Percentiles rank a stretch among this genome's conserved stretches.
These are phyloP conservation scores for Byasa hedistus DNA, from an alignment of 2,888 invertebrate species.

Conservation along the genomic window DNA sequence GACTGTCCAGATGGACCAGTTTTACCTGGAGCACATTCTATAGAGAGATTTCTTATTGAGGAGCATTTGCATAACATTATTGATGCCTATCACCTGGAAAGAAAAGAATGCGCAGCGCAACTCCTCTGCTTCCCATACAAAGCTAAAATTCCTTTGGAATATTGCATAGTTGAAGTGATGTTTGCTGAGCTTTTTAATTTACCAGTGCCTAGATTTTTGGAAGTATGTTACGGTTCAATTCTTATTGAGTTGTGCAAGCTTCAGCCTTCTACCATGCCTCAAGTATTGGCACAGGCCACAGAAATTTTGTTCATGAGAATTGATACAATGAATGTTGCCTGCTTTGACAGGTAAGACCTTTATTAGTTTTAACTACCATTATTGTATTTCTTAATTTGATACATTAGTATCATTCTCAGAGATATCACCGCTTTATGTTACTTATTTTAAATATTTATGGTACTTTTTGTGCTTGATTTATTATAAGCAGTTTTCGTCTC, in stretches of 20 bases:
- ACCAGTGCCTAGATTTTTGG: conserved; percentile 92
- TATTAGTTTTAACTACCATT: neutral
- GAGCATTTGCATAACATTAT: conserved; percentile 97
- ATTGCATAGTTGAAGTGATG: conserved; percentile 98
- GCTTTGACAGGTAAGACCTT: conserved; percentile 89
- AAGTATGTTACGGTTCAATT: conserved; percentile 96
- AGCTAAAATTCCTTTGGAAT: conserved; percentile 96
- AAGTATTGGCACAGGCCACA: conserved; percentile 97
- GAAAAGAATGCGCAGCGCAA: conserved; percentile 97
- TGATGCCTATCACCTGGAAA: conserved; percentile 90
- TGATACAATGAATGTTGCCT: conserved; percentile 97
- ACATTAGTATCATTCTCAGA: no score
- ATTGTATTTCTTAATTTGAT: neutral
- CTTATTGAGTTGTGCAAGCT: conserved; percentile 98
- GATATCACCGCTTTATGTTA: no score
- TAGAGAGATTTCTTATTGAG: conserved; percentile 98
- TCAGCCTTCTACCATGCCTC: conserved; percentile 98
- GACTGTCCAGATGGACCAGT: conserved; percentile 97
- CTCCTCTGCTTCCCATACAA: conserved; percentile 95
- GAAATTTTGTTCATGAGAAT: conserved; percentile 97
- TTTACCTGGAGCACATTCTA: conserved; percentile 97
- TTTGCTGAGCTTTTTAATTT: conserved; percentile 96
- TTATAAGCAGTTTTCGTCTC: no score
- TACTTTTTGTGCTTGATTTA: no score
- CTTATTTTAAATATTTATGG: neutral